These are phyloP conservation scores for Beaufortia kweichowensis DNA, from an alignment of 2,113 vertebrate species.

Conservation along the genomic window DNA sequence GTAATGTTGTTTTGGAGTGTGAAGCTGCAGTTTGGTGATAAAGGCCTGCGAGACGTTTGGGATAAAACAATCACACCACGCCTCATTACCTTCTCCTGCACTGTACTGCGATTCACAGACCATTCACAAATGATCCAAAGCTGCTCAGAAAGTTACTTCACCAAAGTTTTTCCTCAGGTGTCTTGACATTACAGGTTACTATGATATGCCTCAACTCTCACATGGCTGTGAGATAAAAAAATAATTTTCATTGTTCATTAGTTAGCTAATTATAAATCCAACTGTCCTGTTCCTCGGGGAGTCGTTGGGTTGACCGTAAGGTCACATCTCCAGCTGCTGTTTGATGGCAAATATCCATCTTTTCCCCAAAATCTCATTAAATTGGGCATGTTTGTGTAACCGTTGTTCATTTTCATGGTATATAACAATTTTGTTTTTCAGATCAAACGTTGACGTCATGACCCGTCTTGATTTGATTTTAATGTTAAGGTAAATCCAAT, in stretches of 20 bases:
- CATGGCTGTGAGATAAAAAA: slow-evolving; percentile 34
- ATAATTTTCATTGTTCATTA: slow-evolving; percentile 72
- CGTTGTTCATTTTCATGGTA: slow-evolving; percentile 17
- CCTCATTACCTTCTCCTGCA: slow-evolving; percentile 20
- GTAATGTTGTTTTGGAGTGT: slow-evolving; percentile 11
- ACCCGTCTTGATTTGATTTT: too few species aligned
- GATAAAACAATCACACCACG: slow-evolving; percentile 25
- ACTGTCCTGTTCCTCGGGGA: slow-evolving; percentile 68
- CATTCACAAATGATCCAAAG: background rate
- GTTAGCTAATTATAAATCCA: slow-evolving; percentile 70
- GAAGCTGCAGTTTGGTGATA: slow-evolving; percentile 41
- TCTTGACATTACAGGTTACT: slow-evolving; percentile 49
- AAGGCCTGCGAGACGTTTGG: slow-evolving; percentile 39
- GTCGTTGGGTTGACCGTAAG: slow-evolving; percentile 68
- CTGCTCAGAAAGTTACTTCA: slow-evolving; percentile 27
- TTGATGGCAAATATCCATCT: slow-evolving; percentile 70
- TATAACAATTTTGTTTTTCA: slow-evolving; percentile 2
- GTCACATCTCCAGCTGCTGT: slow-evolving; percentile 69
- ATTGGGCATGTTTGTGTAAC: slow-evolving; percentile 33
- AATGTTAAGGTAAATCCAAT: too few species aligned
- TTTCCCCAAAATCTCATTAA: slow-evolving; percentile 52
- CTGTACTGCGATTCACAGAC: slow-evolving; percentile 1
- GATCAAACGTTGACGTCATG: background rate
- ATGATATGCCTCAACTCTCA: slow-evolving; percentile 36
- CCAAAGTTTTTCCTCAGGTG: slow-evolving; percentile 11